Conservation (phyloP, 2,888 invertebrate genomes). For the Leucophenga montana region DNA sequence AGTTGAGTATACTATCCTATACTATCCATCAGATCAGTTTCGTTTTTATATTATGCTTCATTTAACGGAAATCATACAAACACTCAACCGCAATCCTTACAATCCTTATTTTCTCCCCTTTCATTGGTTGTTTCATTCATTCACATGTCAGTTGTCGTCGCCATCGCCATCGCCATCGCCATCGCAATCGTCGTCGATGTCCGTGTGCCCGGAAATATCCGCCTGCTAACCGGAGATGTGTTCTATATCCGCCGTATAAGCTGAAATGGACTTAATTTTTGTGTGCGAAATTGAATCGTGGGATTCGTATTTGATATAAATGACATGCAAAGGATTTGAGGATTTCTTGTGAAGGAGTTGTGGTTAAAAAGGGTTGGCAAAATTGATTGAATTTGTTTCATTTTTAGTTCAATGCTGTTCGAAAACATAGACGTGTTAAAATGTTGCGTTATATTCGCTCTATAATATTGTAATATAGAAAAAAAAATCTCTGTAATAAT, state of each 20-base stretch:
- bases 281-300: slow-evolving; percentile 51
- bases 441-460: no score
- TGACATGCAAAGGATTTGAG: slow-evolving; percentile 10
- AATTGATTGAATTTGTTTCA: no score
- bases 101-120: background rate
- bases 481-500: no score
- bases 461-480: no score
- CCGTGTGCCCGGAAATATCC: slow-evolving; percentile 67
- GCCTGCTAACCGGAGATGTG: slow-evolving; percentile 72
- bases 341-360: background rate
- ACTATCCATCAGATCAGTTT: background rate
- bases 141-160: no score
- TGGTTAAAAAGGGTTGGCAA: no score
- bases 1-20: background rate
- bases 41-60: background rate
- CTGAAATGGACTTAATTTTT: slow-evolving; percentile 23
- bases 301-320: slow-evolving; percentile 34
- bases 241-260: slow-evolving; percentile 68
- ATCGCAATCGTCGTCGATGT: no score
- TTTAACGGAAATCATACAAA: slow-evolving; percentile 9
- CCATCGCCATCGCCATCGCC: no score
- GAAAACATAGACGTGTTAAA: no score
- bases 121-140: no score
- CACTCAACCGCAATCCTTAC: background rate
- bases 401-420: no score